Conservation (phyloP, 2,797 vertebrate genomes). For the Oreochromis grahami region DNA sequence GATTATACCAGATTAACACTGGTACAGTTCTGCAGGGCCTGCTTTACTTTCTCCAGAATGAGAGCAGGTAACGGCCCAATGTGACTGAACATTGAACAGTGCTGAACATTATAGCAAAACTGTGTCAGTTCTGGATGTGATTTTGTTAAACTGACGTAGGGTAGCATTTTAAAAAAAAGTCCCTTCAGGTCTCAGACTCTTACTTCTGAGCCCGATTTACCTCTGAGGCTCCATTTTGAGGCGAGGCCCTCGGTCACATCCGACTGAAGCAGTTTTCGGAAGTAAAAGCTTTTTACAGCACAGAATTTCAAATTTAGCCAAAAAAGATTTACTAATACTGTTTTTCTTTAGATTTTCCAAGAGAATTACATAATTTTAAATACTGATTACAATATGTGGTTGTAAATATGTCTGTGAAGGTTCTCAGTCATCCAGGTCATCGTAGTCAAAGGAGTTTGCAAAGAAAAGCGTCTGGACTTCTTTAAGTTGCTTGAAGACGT, state of each 20-base stretch:
- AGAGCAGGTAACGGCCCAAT: not conserved
- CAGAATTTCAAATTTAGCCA: not conserved
- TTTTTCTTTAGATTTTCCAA: not conserved
- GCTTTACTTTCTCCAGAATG: not conserved
- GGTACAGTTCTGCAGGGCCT: not conserved
- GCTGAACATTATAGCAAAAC: not conserved
- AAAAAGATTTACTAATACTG: not conserved
- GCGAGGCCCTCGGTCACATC: not conserved
- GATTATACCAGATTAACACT: conserved; percentile 49
- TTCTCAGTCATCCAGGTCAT: too few species aligned
- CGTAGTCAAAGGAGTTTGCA: too few species aligned
- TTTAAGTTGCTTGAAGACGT: too few species aligned
- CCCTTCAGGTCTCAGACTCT: not conserved
- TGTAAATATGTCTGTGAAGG: too few species aligned
- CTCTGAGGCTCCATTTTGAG: conserved; percentile 44
- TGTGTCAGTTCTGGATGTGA: not conserved
- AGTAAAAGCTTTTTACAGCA: not conserved
- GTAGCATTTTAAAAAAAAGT: not conserved
- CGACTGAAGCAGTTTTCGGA: not conserved
- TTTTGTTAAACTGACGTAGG: not conserved
- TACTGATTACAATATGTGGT: too few species aligned
- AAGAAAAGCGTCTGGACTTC: too few species aligned
- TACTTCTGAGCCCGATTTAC: not conserved
- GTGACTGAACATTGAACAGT: not conserved
- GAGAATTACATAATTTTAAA: not conserved